These are phyloP conservation scores for Hylia prasina DNA, from an alignment of 2,113 vertebrate species.

Conservation along the genomic window DNA sequence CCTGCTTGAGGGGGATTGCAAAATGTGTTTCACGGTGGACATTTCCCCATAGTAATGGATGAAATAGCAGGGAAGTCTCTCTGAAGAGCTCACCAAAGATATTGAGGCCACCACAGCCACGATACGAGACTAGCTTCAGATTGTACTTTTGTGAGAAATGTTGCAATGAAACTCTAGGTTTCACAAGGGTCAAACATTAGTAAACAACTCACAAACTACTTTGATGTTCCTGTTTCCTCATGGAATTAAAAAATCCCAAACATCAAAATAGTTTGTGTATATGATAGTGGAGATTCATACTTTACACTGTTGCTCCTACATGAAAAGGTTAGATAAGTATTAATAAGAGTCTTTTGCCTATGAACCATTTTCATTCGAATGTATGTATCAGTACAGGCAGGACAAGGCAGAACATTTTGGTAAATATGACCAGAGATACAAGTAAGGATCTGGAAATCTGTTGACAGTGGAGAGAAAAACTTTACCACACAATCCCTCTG, in stretches of 20 bases:
- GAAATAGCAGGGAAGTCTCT: neutral
- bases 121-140: neutral
- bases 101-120: neutral
- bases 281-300: neutral
- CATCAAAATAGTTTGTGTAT: neutral
- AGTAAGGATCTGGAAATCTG: neutral
- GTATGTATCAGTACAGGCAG: neutral
- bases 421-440: neutral
- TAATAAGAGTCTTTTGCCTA: neutral
- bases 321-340: accelerated
- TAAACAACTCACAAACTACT: neutral
- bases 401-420: neutral
- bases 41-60: neutral
- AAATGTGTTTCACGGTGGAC: neutral
- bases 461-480: neutral
- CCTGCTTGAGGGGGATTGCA: neutral
- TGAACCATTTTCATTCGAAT: neutral
- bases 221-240: neutral
- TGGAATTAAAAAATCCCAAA: neutral
- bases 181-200: neutral
- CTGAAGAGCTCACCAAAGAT: neutral
- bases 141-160: neutral
- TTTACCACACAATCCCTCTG: neutral
- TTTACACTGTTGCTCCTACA: neutral
- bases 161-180: neutral